Base-by-base conservation (phyloP, 1,140 invertebrate species). In the Steinernema khuongi region DNA sequence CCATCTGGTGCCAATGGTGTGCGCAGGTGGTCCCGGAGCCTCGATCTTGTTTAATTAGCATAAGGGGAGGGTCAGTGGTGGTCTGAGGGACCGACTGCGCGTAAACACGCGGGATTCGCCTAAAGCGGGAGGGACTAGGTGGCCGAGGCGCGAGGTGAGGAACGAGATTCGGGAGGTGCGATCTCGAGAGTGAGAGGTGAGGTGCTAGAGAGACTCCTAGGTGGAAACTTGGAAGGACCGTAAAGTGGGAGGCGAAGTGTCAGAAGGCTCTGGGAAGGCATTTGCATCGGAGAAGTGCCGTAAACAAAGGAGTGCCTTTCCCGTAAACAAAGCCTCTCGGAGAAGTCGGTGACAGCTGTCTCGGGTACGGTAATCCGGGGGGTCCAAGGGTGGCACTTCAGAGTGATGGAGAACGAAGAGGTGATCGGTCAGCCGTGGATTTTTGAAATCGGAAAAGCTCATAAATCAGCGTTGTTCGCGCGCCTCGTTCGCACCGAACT, bases 401-500 rank as follows among this genome's bases (percentile, higher is more conserved):
- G n/a, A n/a, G n/a, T n/a, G n/a, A n/a, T n/a, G n/a, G n/a, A n/a
- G n/a, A n/a, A n/a, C n/a, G n/a, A n/a, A n/a, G n/a, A n/a, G n/a
- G n/a, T n/a, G n/a, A n/a, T n/a, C n/a, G n/a, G n/a, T n/a, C n/a
- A n/a, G n/a, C n/a, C n/a, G n/a, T n/a, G n/a, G n/a, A n/a, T n/a
- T n/a, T n/a, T n/a, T n/a, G n/a, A n/a, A n/a, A n/a, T n/a, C n/a
- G n/a, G n/a, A n/a, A n/a, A n/a, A n/a, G n/a, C n/a, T n/a, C n/a
- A 60, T 60, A 60, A 60, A 60, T 60, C 50, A 60, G 50, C 11
- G 7, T 60, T 22, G 36, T 17, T 60, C 50, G 50, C 50, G 50
- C 50, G 50, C 14, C 7, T 60, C 19, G 50, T 60, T 60, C 50
- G 7, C 50, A 60, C 50, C 19, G 19, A n/a, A 2, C 50, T 7